Conservation (phyloP, 2,113 vertebrate species). For the Sula dactylatra region DNA sequence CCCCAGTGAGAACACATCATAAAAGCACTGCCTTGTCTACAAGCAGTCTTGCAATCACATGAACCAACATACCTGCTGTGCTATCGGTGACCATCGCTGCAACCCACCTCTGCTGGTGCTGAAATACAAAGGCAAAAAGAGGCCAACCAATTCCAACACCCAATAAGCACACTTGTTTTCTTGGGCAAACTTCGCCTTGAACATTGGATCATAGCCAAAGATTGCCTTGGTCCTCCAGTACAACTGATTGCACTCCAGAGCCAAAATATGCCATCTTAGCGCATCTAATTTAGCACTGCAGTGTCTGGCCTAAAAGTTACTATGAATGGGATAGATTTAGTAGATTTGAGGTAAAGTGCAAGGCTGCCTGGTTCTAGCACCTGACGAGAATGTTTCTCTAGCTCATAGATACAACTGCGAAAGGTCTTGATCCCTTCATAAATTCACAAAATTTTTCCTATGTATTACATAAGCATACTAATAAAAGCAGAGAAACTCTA, state of each 20-base stretch:
- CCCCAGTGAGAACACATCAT: accelerated
- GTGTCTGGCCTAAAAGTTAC: not conserved
- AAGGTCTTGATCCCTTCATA: not conserved
- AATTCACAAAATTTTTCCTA: not conserved
- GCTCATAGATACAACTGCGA: not conserved
- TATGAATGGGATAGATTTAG: not conserved
- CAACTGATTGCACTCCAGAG: not conserved
- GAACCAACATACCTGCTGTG: not conserved
- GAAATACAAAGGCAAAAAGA: not conserved
- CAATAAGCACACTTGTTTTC: not conserved
- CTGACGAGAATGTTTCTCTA: not conserved
- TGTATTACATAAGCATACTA: not conserved
- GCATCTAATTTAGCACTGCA: not conserved
- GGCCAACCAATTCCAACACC: not conserved
- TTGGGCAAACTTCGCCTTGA: not conserved
- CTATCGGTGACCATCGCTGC: accelerated
- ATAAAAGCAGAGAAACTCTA: not conserved
- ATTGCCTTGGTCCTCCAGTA: not conserved
- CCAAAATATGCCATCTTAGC: accelerated
- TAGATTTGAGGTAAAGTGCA: not conserved
- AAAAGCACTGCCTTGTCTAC: not conserved
- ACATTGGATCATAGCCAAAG: accelerated
- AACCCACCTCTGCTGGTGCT: too few relatives aligned
- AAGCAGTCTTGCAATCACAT: accelerated
- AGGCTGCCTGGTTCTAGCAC: not conserved